Conservation (phyloP, 1,140 invertebrate species). For the Lysiphlebus fabarum region DNA sequence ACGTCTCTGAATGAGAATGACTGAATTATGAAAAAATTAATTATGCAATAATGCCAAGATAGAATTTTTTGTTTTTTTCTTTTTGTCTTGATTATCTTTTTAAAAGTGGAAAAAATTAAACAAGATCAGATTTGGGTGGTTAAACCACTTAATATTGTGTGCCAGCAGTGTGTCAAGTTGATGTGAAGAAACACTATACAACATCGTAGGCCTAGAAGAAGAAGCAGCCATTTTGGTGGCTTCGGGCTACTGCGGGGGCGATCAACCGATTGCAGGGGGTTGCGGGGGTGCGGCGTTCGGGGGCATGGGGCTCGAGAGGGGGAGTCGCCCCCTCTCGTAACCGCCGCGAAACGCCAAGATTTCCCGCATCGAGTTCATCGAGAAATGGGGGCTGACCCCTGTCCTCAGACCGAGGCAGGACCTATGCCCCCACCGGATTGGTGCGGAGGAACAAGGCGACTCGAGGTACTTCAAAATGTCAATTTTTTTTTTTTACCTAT, state of each 20-base stretch:
- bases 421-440: constrained; percentile 70
- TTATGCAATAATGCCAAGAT: no score
- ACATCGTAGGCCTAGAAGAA: constrained; percentile 28
- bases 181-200: no score
- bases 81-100: no score
- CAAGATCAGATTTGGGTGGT: no score
- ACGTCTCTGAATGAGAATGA: no score
- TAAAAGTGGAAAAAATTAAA: no score
- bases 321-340: constrained; percentile 57
- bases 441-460: constrained; percentile 66
- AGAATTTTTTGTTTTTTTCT: no score
- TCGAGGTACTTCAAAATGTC: constrained; percentile 57
- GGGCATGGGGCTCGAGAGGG: constrained; percentile 54
- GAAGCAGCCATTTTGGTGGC: constrained; percentile 42
- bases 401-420: constrained; percentile 91
- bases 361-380: constrained; percentile 92
- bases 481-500: neutral
- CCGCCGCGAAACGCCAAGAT: constrained; percentile 70
- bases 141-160: no score
- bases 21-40: no score
- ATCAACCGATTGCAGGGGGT: constrained; percentile 37
- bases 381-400: constrained; percentile 93
- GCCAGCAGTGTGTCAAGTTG: no score
- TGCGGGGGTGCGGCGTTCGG: constrained; percentile 44
- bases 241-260: constrained; percentile 34